Base-by-base conservation (phyloP, 2,113 vertebrate species). In the Dicerorhinus sumatrensis region DNA sequence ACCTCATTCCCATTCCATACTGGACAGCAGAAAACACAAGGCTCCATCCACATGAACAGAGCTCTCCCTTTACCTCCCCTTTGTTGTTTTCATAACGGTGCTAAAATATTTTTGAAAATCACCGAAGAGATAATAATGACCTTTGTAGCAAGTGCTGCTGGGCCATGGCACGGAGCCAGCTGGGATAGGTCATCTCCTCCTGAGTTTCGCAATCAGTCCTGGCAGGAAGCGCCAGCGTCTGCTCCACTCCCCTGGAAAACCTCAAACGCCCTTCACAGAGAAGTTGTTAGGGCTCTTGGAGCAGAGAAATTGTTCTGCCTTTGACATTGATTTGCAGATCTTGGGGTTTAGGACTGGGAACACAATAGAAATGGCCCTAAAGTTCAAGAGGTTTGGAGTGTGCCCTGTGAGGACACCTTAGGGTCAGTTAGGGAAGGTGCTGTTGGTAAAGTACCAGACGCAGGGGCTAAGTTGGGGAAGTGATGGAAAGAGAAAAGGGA, bases 71-170 rank as follows among this genome's bases (percentile, higher is more conserved):
- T 8, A 31, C 42, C 42, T 89, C 51, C 17, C n/a, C 39, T 92
- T 63, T 46, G 67, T 20, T 95, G 31, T 89, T 39, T 62, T 89
- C n/a, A 60, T 73, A 77, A 54, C 1, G 4, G 20, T 56, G 69
- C 79, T 89, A 72, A 94, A 79, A 69, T 89, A 58, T 7, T 91
- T 88, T 93, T 72, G 13, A 39, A 85, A 94, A 76, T 48, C 25
- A 70, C 51, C 1, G 2, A 76, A 92, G 65, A 91, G 91, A 89
- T 82, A 91, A 65, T 42, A 94, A 29, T 36, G 80, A 88, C 46
- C 76, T 88, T 92, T 76, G 62, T 51, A 46, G 86, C 56, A 58
- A 94, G 65, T 62, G 73, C 82, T 93, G 46, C 82, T 97, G 77
- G 5, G 56, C 62, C 60, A 14, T 29, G 80, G 67, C 69, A 56